Evolutionary conservation across 1,140 invertebrate genomes (phyloP), one percentile per base, ranked within the genome.

Genomic region (Anagrus nilaparvatae): DNA sequence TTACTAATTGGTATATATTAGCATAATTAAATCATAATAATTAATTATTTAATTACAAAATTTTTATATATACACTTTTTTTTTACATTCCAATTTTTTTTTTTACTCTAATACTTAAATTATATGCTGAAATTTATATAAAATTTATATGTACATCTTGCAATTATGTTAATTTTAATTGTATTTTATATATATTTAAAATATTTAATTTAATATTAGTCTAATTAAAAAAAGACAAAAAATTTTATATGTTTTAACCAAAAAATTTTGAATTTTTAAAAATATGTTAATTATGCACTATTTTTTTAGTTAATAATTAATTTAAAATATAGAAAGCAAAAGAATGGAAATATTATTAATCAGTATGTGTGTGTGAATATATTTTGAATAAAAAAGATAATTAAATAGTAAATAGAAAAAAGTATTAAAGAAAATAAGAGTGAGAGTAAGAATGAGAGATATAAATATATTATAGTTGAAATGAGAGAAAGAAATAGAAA

Each of bases 261-360:
- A 17, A 8, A 37, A 5, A 16, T 32, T 38, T 34, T 31, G 3
- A 16, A 6, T 27, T 35, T 39, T 23, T 21, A 19, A 39, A 24
- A 40, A 25, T 33, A 31, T 9, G 16, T 25, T 30, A 31, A 28
- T 25, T 30, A 35, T 31, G 19, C 39, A 13, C 21, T 31, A 45
- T 31, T 36, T 20, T 21, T 28, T 33, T 17, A 29, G 25, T 28
- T 12, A 45, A 33, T 36, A 28, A 39, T 14, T 27, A 20, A 27
- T 21, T 24, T 10, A 39, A 14, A 39, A n/a, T 20, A 20, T 2
- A 30, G 7, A 14, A n/a, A 3, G 12, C 12, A 2, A 3, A 10
- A 18, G 9, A 33, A 17, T 24, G 30, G 8, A 23, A 41, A 23
- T 9, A n/a, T 9, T 10, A 30, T 13, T 5, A 5, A 5, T 30